phyloP scores from a whole-genome alignment of 30 jellyfish, hydroid and myxozoan genomes.

The Hydractinia echinata region DNA sequence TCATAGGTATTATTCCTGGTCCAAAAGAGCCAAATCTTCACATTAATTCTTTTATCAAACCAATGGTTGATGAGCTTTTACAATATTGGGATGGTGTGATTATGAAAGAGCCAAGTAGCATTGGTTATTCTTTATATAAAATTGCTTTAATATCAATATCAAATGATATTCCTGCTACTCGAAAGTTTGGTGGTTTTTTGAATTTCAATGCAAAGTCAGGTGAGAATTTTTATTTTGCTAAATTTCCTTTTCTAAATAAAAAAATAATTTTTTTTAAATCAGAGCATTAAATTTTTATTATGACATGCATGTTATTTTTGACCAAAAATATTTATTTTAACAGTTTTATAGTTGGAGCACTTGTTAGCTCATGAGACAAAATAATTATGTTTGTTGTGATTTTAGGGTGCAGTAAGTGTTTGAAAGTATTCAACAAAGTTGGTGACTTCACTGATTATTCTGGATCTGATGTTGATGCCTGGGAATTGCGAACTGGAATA shows the following conservation, averaged over 20 bases:
- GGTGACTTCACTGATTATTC: no score
- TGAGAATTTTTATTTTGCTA: neutral
- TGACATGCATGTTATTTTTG: no score
- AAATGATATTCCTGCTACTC: constrained; percentile 1
- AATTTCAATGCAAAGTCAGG: neutral
- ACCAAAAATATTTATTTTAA: no score
- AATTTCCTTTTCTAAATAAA: neutral
- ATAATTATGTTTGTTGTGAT: no score
- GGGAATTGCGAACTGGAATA: no score
- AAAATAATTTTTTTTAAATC: no score
- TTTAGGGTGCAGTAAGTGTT: no score
- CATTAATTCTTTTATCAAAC: neutral
- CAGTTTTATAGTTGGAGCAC: no score
- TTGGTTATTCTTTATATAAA: neutral
- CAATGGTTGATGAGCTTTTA: neutral
- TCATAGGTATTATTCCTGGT: constrained; percentile 6
- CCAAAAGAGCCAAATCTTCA: neutral
- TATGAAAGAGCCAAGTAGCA: neutral
- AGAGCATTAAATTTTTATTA: no score
- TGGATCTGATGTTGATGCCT: no score
- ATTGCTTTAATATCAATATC: neutral
- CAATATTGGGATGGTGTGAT: neutral
- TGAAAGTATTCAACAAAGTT: no score
- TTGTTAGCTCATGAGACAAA: no score
- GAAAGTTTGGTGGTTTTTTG: constrained; percentile 1